Evolutionary conservation across 2,113 vertebrate genomes (phyloP).

Genomic region (Mungos mungo): DNA sequence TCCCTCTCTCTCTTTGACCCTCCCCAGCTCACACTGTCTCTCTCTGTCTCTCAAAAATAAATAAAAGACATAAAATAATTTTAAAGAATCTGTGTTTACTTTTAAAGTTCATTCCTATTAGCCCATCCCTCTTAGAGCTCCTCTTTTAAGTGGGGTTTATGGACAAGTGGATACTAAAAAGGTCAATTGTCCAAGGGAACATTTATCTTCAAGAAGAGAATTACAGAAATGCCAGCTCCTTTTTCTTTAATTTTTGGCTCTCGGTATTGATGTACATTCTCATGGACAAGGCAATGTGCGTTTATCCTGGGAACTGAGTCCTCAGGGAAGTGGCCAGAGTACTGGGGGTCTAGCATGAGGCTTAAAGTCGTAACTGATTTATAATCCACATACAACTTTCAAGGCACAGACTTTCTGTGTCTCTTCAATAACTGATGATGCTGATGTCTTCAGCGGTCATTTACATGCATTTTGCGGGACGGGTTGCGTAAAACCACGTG

Average conservation of each 20-base stretch:
- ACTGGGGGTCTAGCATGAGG: rapidly evolving
- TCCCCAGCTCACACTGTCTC: too few relatives aligned
- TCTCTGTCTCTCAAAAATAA: too few relatives aligned
- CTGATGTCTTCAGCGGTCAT: neutral
- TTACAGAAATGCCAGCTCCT: neutral
- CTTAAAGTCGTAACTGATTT: neutral
- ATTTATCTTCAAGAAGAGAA: neutral
- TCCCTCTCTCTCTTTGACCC: too few relatives aligned
- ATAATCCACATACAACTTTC: neutral
- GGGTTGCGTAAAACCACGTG: too few relatives aligned
- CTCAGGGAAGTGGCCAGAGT: neutral
- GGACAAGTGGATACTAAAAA: neutral
- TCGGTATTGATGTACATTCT: neutral
- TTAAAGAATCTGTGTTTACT: neutral
- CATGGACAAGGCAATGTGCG: neutral
- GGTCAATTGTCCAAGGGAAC: neutral
- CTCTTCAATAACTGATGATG: neutral
- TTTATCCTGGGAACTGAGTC: neutral
- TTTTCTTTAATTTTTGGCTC: neutral
- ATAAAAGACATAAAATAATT: too few relatives aligned
- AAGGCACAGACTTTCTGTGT: neutral
- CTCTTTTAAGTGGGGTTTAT: conserved; percentile 22
- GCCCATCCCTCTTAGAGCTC: neutral
- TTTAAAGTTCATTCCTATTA: conserved; percentile 55
- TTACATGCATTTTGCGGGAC: neutral